Evolutionary conservation across 1,140 invertebrate species (phyloP), one percentile per base, ranked within the genome.

Genomic region (Drepana arcuata): DNA sequence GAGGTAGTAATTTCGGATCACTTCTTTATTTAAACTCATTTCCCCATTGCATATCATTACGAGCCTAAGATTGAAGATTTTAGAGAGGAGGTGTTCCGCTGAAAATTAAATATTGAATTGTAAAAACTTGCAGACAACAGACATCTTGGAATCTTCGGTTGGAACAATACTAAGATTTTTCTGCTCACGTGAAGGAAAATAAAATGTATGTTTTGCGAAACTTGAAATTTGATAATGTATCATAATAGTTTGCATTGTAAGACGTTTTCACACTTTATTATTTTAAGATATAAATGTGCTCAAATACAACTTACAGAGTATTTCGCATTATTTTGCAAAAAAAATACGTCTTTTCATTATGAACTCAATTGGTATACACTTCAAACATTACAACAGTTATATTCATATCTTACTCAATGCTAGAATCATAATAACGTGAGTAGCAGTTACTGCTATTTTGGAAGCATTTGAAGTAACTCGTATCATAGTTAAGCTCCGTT

Each of bases 31-130:
- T 15, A 32, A 15, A 1, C 3, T 38, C 28, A 7, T 44, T 11
- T 25, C 13, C 25, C 10, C 21, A n/a, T n/a, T 11, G 7, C 45
- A 41, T 13, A 14, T n/a, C 34, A 29, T 41, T 1, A 34, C 15
- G 9, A 30, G 23, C n/a, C 16, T 28, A n/a, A 34, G 11, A 12
- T 32, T 29, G 21, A 40, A 53, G 10, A 29, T 29, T 0, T 34
- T 38, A 7, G 36, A 55, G 4, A 49, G 26, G 10, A 46, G 24
- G 11, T 55, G 51, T 35, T 55, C 51, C 3, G 50, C 51, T 50
- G 40, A n/a, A 38, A 49, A 34, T 21, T 21, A 21, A 21, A 5
- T 21, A 21, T 21, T 9, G 9, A 9, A 5, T 21, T 9, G 18
- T 21, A 21, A 21, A 21, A 21, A 21, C 9, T 21, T 21, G 18